Conservation (phyloP, 2,888 invertebrate genomes). For the Phyllotreta cruciferae region DNA sequence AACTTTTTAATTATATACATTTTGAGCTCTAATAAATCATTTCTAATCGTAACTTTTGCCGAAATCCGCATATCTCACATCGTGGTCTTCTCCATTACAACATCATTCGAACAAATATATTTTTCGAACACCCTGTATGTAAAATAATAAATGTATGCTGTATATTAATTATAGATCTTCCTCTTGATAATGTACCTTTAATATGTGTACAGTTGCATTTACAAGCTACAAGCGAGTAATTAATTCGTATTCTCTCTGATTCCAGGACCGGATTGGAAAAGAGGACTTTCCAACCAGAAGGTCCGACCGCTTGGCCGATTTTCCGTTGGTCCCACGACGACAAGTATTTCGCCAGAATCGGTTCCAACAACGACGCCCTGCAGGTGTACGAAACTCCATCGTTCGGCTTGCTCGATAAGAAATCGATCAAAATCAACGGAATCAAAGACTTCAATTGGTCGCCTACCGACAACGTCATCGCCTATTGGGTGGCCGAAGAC, state of each 20-base stretch:
- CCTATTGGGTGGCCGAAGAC: conserved; percentile 98
- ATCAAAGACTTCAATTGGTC: conserved; percentile 98
- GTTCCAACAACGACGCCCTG: conserved; percentile 70
- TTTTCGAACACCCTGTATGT: too few relatives aligned
- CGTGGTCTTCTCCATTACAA: too few relatives aligned
- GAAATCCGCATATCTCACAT: too few relatives aligned
- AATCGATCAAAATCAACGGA: conserved; percentile 89
- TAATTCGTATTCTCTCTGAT: not conserved
- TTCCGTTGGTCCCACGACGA: conserved; percentile 98
- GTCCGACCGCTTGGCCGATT: conserved; percentile 84
- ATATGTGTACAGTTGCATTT: too few relatives aligned
- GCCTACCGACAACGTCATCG: conserved; percentile 93
- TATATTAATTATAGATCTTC: too few relatives aligned
- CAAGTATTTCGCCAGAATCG: conserved; percentile 88
- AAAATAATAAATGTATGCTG: too few relatives aligned
- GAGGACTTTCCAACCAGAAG: conserved; percentile 86
- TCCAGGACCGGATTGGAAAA: conserved; percentile 86
- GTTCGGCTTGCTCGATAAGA: conserved; percentile 92
- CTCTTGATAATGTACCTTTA: too few relatives aligned
- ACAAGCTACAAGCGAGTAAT: not conserved
- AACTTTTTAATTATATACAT: too few relatives aligned
- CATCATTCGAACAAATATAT: too few relatives aligned
- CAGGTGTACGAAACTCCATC: conserved; percentile 97
- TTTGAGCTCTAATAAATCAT: too few relatives aligned
- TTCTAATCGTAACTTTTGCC: too few relatives aligned